Conservation (phyloP, 2,888 invertebrate species). For the Leptopilina drosophilae region DNA sequence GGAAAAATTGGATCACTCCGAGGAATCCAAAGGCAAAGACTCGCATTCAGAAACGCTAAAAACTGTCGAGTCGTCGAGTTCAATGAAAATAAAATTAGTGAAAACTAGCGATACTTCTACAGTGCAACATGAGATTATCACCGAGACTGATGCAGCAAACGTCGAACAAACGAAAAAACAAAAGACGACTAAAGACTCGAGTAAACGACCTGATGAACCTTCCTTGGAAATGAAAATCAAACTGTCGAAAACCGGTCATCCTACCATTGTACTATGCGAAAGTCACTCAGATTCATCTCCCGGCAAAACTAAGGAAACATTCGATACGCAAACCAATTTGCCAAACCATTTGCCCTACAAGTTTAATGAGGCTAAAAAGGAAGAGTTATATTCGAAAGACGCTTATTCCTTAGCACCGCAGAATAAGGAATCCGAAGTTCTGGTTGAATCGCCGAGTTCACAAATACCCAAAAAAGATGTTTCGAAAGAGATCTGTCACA, state of each 20-base stretch:
- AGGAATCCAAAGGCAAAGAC: not conserved
- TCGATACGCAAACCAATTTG: conserved; percentile 51
- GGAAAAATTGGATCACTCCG: not conserved
- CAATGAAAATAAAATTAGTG: conserved; percentile 72
- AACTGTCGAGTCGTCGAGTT: conserved; percentile 63
- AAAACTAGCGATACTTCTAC: conserved; percentile 71
- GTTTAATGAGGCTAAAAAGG: conserved; percentile 59
- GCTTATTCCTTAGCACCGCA: conserved; percentile 58
- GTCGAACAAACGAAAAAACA: conserved; percentile 46
- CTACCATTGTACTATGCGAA: conserved; percentile 70
- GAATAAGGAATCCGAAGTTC: conserved; percentile 64
- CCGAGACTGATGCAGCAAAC: conserved; percentile 38
- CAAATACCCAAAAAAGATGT: conserved; percentile 49
- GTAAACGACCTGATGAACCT: conserved; percentile 57
- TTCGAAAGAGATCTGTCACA: conserved; percentile 59
- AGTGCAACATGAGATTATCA: conserved; percentile 59
- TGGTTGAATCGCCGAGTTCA: conserved; percentile 66
- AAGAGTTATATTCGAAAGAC: conserved; percentile 14
- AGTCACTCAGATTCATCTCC: conserved; percentile 53
- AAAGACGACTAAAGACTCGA: conserved; percentile 56
- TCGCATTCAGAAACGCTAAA: not conserved
- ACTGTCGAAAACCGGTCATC: conserved; percentile 72
- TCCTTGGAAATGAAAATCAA: conserved; percentile 72
- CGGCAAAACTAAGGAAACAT: conserved; percentile 54
- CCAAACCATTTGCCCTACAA: conserved; percentile 57